A percentile compares a stretch with the other conserved stretches of the same genome.
Evolutionary conservation across 37 sponge, comb jelly and placozoan genomes (phyloP).

Genomic region (Mnemiopsis leidyi): DNA sequence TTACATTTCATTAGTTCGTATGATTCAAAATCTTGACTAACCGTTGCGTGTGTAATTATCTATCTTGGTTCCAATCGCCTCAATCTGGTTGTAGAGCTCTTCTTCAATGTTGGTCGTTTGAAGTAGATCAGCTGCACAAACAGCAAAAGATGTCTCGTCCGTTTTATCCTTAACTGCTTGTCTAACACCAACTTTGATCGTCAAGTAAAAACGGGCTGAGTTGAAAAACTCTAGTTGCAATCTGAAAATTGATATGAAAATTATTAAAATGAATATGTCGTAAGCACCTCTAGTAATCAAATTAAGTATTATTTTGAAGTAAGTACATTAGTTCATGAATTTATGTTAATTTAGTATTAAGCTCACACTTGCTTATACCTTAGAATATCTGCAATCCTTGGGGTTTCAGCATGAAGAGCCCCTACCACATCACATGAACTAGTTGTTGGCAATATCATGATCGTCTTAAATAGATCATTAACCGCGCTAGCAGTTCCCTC

Average conservation of each 20-base stretch:
- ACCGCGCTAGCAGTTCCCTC: not conserved
- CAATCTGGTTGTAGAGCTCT: not conserved
- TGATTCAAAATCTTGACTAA: too few relatives aligned
- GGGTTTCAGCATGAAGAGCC: not conserved
- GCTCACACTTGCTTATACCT: too few relatives aligned
- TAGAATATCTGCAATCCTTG: not conserved
- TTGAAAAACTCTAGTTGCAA: slow-evolving; percentile 1
- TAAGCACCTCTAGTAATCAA: not conserved
- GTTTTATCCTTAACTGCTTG: not conserved
- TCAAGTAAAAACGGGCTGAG: not conserved
- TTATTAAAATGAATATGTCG: not conserved
- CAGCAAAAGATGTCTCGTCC: not conserved
- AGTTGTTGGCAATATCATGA: not conserved
- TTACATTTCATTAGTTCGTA: too few relatives aligned
- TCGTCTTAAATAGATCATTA: not conserved
- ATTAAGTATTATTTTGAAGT: too few relatives aligned
- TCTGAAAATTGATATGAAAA: too few relatives aligned
- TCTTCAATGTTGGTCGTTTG: not conserved
- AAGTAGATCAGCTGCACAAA: not conserved
- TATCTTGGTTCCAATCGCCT: not conserved
- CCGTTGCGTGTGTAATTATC: not conserved
- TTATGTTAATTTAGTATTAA: too few relatives aligned
- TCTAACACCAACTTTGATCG: not conserved
- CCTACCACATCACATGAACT: not conserved
- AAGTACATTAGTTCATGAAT: too few relatives aligned